Conservation (phyloP, 2,888 invertebrate species). For the Cerceris ruficornis region DNA sequence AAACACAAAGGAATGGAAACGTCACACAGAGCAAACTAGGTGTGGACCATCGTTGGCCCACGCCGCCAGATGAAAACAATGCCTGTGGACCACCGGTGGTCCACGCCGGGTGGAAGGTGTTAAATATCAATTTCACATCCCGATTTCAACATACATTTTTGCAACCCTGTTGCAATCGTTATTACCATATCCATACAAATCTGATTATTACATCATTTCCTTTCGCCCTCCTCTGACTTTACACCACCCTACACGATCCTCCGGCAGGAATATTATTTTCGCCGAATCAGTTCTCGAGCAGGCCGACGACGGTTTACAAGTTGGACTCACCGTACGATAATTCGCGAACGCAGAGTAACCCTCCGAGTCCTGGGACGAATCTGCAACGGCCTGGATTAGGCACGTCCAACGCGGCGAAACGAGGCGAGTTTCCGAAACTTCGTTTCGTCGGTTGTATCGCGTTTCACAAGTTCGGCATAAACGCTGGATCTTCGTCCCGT, state of each 20-base stretch:
- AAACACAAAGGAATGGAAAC: too few species aligned
- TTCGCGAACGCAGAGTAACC: constrained; percentile 59
- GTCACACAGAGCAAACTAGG: too few species aligned
- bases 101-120: background rate
- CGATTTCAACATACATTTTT: too few species aligned
- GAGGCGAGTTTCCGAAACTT: constrained; percentile 64
- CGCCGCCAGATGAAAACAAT: too few species aligned
- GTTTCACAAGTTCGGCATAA: constrained; percentile 48
- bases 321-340: constrained; percentile 62
- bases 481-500: constrained; percentile 7
- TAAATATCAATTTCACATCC: background rate
- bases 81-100: too few species aligned
- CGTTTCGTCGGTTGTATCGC: constrained; percentile 43
- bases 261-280: constrained; percentile 42
- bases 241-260: background rate
- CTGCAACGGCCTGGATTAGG: constrained; percentile 63
- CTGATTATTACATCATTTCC: too few species aligned
- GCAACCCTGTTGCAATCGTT: too few species aligned
- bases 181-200: too few species aligned
- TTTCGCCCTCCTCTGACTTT: background rate
- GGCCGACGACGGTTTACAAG: constrained; percentile 47
- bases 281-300: constrained; percentile 50
- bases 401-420: constrained; percentile 65
- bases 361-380: constrained; percentile 55
- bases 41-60: too few species aligned